Conservation (phyloP, 2,888 invertebrate species). For the Neelides folsomi region DNA sequence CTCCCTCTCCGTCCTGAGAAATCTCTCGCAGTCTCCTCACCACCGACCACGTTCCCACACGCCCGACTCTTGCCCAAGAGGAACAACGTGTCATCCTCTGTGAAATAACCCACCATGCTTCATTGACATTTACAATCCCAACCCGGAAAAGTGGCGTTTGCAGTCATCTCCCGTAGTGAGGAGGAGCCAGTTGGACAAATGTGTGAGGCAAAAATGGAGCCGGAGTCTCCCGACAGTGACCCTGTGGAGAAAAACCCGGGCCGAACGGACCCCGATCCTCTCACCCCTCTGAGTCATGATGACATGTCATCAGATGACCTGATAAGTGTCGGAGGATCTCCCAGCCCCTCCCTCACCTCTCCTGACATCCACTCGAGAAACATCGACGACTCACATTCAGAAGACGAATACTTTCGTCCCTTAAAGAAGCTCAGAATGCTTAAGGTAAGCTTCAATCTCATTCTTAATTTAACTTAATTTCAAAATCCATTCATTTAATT, state of each 20-base stretch:
- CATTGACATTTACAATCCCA: no score
- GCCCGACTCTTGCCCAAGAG: no score
- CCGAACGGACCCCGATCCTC: slow-evolving; percentile 10
- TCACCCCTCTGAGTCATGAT: slow-evolving; percentile 30
- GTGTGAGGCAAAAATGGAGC: slow-evolving; percentile 34
- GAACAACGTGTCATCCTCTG: slow-evolving; percentile 3
- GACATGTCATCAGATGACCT: slow-evolving; percentile 32
- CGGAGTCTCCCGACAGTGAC: slow-evolving; percentile 33
- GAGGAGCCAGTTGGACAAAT: slow-evolving; percentile 30
- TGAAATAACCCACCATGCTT: no score
- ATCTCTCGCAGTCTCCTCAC: slow-evolving; percentile 11
- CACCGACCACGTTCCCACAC: slow-evolving; percentile 10
- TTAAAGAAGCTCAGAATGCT: slow-evolving; percentile 66
- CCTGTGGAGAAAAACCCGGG: slow-evolving; percentile 5
- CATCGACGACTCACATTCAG: slow-evolving; percentile 33
- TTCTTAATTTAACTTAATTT: no score
- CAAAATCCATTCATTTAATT: no score
- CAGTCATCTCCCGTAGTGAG: slow-evolving; percentile 20
- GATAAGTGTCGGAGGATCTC: slow-evolving; percentile 33
- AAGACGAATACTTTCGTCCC: slow-evolving; percentile 67
- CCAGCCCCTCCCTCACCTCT: slow-evolving; percentile 30
- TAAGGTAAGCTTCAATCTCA: no score
- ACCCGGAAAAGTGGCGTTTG: slow-evolving; percentile 17
- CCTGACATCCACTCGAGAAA: slow-evolving; percentile 22
- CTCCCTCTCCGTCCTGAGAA: slow-evolving; percentile 10